phyloP scores from a whole-genome alignment of 2,888 invertebrate species.

The Xylota segnis region DNA sequence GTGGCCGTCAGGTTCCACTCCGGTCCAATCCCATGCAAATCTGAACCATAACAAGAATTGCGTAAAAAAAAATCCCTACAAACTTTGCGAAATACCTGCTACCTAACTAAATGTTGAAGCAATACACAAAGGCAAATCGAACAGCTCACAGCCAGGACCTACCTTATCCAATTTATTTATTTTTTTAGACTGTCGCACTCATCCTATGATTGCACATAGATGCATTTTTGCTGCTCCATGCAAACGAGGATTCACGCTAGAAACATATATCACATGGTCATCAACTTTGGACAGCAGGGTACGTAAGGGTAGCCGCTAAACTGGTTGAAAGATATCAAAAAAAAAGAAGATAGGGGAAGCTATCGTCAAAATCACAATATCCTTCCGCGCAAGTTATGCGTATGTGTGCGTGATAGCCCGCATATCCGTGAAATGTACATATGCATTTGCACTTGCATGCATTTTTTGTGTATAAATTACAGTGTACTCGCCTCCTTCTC shows the following conservation, averaged over 20 bases:
- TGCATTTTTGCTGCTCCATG: conserved; percentile 14
- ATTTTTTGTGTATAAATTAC: conserved; percentile 42
- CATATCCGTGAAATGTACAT: conserved; percentile 16
- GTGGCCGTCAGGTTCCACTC: conserved; percentile 37
- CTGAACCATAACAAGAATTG: conserved; percentile 34
- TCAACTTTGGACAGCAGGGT: conserved; percentile 32
- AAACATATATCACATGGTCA: conserved; percentile 42
- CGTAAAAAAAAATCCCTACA: conserved; percentile 22
- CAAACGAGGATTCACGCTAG: conserved; percentile 34
- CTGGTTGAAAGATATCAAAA: conserved; percentile 15
- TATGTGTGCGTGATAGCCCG: conserved; percentile 31
- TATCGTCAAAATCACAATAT: conserved; percentile 38
- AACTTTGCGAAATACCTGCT: conserved; percentile 29
- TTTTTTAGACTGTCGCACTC: conserved; percentile 30
- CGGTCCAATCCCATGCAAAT: conserved; percentile 31
- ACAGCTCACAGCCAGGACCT: conserved; percentile 31
- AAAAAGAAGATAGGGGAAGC: conserved; percentile 35
- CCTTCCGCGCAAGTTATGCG: conserved; percentile 31
- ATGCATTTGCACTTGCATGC: conserved; percentile 28
- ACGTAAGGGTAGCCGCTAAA: conserved; percentile 23
- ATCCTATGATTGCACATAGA: conserved; percentile 27
- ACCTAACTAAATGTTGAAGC: conserved; percentile 33
- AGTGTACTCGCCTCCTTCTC: conserved; percentile 25
- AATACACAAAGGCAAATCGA: conserved; percentile 46
- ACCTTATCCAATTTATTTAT: conserved; percentile 43